Conservation (phyloP, 2,113 vertebrate species). For the Erpornis zantholeuca region DNA sequence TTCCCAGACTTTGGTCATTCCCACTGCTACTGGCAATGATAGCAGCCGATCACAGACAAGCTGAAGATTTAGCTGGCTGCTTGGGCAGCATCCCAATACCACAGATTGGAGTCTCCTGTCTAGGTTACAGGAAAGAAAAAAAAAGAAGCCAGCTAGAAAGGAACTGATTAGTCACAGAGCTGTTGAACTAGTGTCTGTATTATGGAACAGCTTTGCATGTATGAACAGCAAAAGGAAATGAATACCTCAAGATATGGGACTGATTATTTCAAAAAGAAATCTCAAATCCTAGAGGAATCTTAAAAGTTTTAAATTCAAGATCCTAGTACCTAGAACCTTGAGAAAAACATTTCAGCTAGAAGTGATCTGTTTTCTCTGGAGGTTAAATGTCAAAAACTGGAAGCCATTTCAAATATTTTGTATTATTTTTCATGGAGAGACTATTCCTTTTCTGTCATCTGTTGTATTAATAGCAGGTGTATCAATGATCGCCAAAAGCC, state of each 20-base stretch:
- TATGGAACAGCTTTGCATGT: neutral
- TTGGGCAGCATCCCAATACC: neutral
- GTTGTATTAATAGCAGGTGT: neutral
- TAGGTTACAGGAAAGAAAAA: neutral
- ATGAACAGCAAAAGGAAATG: neutral
- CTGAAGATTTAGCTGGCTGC: slow-evolving; percentile 16
- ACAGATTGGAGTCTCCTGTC: neutral
- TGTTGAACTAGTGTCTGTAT: neutral
- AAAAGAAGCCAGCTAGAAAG: neutral
- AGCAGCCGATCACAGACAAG: neutral
- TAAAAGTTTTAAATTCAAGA: neutral
- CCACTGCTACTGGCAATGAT: neutral
- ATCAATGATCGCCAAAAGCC: neutral
- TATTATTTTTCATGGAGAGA: neutral
- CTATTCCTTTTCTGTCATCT: neutral
- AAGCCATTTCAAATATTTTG: neutral
- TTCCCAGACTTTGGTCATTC: slow-evolving; percentile 26
- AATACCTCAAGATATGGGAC: neutral
- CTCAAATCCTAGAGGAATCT: neutral
- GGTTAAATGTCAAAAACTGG: neutral
- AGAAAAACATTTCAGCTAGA: neutral
- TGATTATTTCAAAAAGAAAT: neutral
- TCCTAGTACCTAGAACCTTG: neutral
- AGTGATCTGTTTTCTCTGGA: neutral
- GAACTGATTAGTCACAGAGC: slow-evolving; percentile 17